Evolutionary conservation across 2,888 invertebrate species (phyloP).

Genomic region (Drosophila sordidapex): DNA sequence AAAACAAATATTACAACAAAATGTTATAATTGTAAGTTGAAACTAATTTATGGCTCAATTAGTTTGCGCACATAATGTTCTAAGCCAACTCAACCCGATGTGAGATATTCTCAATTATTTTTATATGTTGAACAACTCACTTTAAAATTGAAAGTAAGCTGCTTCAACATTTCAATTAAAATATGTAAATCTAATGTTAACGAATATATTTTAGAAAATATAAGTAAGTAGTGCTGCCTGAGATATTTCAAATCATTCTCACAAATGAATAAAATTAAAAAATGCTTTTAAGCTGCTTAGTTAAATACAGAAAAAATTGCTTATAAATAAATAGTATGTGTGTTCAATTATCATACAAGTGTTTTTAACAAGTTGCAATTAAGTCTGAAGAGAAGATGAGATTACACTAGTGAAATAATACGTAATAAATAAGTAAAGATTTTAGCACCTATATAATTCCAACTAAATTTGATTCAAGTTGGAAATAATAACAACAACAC

Average conservation of each 20-base stretch:
- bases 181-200: not conserved
- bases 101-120: not conserved
- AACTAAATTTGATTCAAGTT: slow-evolving; percentile 37
- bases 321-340: not conserved
- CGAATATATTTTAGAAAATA: not conserved
- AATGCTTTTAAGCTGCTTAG: not conserved
- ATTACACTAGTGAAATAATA: slow-evolving; percentile 9
- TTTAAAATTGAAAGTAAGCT: not conserved
- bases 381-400: not conserved
- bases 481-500: slow-evolving; percentile 39
- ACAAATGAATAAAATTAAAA: not conserved
- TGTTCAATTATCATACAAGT: not conserved
- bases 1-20: not conserved
- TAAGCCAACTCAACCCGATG: not conserved
- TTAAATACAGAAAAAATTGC: not conserved
- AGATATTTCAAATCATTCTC: not conserved
- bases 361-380: not conserved
- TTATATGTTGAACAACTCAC: not conserved
- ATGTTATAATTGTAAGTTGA: not conserved
- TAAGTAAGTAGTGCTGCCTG: not conserved
- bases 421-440: slow-evolving; percentile 36
- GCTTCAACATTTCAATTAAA: not conserved
- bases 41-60: not conserved
- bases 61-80: not conserved
- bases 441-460: slow-evolving; percentile 33